Percentiles rank a stretch among this genome's conserved stretches.
Evolutionary conservation across 2,888 invertebrate species (phyloP).

Genomic region (Limenitis camilla): DNA sequence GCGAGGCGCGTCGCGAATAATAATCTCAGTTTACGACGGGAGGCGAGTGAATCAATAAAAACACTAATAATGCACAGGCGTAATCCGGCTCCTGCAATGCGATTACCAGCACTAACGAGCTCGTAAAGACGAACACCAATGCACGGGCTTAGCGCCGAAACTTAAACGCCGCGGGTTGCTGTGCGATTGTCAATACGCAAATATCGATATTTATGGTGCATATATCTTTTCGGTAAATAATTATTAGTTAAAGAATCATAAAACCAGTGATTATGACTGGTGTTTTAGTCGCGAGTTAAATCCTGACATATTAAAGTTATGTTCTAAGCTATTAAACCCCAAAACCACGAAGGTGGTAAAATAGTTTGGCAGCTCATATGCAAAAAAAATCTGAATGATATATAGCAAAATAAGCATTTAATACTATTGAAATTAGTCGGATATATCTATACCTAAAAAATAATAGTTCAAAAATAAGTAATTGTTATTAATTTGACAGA

Average conservation of each 20-base stretch:
- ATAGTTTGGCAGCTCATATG: too few species aligned
- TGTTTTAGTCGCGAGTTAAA: too few species aligned
- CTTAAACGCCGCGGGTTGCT: slow-evolving; percentile 24
- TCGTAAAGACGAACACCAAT: slow-evolving; percentile 71
- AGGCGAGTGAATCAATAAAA: slow-evolving; percentile 75
- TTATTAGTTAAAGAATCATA: not conserved
- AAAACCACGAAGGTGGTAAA: too few species aligned
- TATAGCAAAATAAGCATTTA: too few species aligned
- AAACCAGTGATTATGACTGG: too few species aligned
- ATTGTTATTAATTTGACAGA: too few species aligned
- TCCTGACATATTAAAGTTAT: too few species aligned
- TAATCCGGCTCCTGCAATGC: slow-evolving; percentile 70
- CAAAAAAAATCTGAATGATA: too few species aligned
- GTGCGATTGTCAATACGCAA: slow-evolving; percentile 9
- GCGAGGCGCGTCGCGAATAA: slow-evolving; percentile 63
- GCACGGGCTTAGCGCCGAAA: slow-evolving; percentile 59
- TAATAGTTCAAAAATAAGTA: too few species aligned
- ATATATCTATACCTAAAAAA: too few species aligned
- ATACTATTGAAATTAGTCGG: too few species aligned
- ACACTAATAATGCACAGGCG: slow-evolving; percentile 74
- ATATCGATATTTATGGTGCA: slow-evolving; percentile 9
- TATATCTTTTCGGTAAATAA: not conserved
- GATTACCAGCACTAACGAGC: slow-evolving; percentile 72
- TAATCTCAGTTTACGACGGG: slow-evolving; percentile 74
- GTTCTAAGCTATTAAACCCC: too few species aligned